Base-by-base conservation (phyloP, 2,797 vertebrate species). In the Lepus oiostolus region DNA sequence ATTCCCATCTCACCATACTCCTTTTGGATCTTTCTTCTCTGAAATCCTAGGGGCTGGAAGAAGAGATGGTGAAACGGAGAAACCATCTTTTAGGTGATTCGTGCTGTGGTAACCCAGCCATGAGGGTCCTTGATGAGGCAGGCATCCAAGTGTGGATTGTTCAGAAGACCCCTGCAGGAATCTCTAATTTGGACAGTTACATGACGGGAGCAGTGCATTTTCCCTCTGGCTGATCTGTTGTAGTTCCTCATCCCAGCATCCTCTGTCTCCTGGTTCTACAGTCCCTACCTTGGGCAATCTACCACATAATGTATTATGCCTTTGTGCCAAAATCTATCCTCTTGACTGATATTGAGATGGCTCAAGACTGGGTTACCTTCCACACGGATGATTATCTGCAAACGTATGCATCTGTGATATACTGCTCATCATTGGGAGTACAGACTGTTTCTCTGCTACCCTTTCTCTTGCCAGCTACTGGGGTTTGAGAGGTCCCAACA, bases 1-100 rank as follows among this genome's bases (percentile, higher is more conserved):
- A 54, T 63, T 70, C 14, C 8, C 63, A 54, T 72, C 26, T 93
- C 17, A 54, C 32, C 79, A 32, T 84, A 13, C 21, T 94, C 13
- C 30, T 87, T 94, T 74, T 32, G 28, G 26, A 60, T 80, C 26
- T 76, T 1, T 91, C 62, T 90, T 83, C 71, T 92, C 79, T 90
- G 21, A 95, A 85, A 70, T 32, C 4, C 50, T 77, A 62, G 90
- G 2, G 65, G 14, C 21, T 70, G 10, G 7, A 38, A 83, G 26
- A 75, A 58, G 11, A 82, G 47, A 21, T 77, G 50, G 17, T 8
- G 17, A 11, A 88, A 87, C 7, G 5, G 14, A 80, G 30, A 81
- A 96, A 14, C 22, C 12, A 30, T 24, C 4, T 80, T 28, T 71
- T 74, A 91, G 42, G 50, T 70, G 14, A 65, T 75, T 30, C 65